Base-by-base conservation (phyloP, 2,888 invertebrate genomes). In the Drosophila setosimentum region DNA sequence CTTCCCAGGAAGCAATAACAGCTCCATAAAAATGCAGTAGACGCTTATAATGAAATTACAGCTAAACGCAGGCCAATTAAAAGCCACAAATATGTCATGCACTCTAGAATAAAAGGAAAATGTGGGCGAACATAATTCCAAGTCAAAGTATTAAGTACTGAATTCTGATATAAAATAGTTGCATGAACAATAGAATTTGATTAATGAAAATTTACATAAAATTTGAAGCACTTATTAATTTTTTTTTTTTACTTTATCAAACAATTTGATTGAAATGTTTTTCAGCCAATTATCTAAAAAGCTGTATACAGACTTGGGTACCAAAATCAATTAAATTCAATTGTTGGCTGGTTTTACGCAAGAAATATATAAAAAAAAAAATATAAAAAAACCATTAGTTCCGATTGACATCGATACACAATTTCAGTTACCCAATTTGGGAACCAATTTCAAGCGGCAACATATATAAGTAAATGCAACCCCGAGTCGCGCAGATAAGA, bases 41-140 rank as follows among this genome's bases (percentile, higher is more conserved):
- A 29, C 27, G n/a, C 8, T 8, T 30, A 70, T 83, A 87, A 84
- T 84, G 66, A 82, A 87, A 83, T 85, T 81, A 83, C 63, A 73
- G 73, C 69, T 72, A 74, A 76, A 45, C 57, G n/a, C 42, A 54
- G 58, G 32, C 66, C 57, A 68, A 85, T 59, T 59, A 59, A 54
- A 65, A 67, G 61, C 45, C 65, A 69, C 74, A 80, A 58, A 70
- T 73, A 84, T 76, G 66, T 69, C 68, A 54, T 10, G 18, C 33
- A n/a, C 11, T 30, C 11, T 24, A 8, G 16, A 40, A 40, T 40
- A 10, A 40, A n/a, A 10, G 40, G 10, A 5, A n/a, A 40, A 40
- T 37, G 37, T 18, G 8, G 37, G 10, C 37, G 8, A 18, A 18
- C 18, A 13, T 33, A 13, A 5, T 35, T 35, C 2, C 18, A 1